phyloP scores from a whole-genome alignment of 92 coral and sea anemone species.

The Virgularia gustaviana region DNA sequence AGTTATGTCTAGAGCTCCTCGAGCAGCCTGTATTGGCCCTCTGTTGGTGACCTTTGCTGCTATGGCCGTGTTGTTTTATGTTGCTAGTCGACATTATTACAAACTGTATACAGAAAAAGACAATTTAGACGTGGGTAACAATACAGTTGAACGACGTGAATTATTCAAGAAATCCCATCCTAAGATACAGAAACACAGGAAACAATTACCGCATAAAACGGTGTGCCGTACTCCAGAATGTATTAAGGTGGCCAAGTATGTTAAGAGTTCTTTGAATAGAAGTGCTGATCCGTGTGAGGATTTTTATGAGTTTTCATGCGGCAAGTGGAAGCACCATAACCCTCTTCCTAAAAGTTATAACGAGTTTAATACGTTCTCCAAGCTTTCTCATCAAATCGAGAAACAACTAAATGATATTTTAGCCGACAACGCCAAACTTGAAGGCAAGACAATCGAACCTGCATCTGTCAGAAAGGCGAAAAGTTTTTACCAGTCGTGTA shows the following conservation, averaged over 20 bases:
- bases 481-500: conserved; percentile 75
- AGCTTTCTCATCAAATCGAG: conserved; percentile 82
- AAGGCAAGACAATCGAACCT: conserved; percentile 46
- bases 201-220: neutral
- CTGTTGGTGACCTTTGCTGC: conserved; percentile 33
- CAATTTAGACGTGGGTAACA: neutral
- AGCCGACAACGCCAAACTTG: conserved; percentile 47
- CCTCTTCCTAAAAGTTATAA: conserved; percentile 95
- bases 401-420: conserved; percentile 59
- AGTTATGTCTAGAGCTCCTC: conserved; percentile 30
- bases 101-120: conserved; percentile 20
- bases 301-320: conserved; percentile 79
- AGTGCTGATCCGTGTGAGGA: conserved; percentile 77
- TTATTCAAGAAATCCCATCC: neutral
- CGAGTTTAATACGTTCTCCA: conserved; percentile 87
- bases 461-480: conserved; percentile 76
- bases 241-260: conserved; percentile 59
- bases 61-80: conserved; percentile 29
- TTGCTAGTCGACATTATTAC: conserved; percentile 34
- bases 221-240: conserved; percentile 71
- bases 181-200: neutral
- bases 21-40: conserved; percentile 39
- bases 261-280: conserved; percentile 59
- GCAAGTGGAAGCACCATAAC: conserved; percentile 74
- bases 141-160: conserved; percentile 12